These are phyloP conservation scores for Pangasius krempfi DNA, from an alignment of 2,797 vertebrate species.

Conservation along the genomic window DNA sequence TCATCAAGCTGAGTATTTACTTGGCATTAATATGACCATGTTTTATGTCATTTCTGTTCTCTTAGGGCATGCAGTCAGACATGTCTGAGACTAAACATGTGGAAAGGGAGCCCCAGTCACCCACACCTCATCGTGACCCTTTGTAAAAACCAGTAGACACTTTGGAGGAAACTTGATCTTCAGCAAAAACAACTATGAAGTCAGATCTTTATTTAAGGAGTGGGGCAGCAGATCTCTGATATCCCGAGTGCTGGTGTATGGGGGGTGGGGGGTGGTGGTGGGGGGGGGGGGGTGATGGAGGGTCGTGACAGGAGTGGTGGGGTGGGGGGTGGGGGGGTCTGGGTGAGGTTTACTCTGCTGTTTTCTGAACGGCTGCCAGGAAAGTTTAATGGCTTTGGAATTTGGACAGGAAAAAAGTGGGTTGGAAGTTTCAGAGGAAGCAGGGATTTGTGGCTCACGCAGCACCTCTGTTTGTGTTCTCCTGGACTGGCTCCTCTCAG, in stretches of 20 bases:
- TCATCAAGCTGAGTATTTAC: constrained; percentile 71
- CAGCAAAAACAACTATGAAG: constrained; percentile 77
- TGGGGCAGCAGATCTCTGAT: constrained; percentile 73
- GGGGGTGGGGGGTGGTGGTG: constrained; percentile 44
- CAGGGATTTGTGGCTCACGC: constrained; percentile 82
- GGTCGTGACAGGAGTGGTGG: not conserved
- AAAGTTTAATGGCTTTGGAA: constrained; percentile 97
- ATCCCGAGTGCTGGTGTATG: constrained; percentile 73
- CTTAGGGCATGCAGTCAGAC: constrained; percentile 63
- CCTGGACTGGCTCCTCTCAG: constrained; percentile 70
- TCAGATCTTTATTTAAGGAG: constrained; percentile 83
- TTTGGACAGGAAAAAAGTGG: constrained; percentile 87
- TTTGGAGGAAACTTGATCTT: constrained; percentile 75
- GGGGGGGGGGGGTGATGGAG: constrained; percentile 50
- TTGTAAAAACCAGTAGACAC: constrained; percentile 74
- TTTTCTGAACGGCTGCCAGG: constrained; percentile 86
- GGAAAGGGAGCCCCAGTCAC: constrained; percentile 49
- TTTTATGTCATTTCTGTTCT: constrained; percentile 67
- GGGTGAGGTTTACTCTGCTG: constrained; percentile 74
- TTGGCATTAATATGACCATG: constrained; percentile 68
- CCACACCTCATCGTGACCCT: constrained; percentile 70
- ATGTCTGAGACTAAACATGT: constrained; percentile 57
- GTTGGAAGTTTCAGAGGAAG: constrained; percentile 92
- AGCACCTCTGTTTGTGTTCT: constrained; percentile 86
- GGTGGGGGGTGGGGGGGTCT: constrained; percentile 51